Evolutionary conservation across 2,797 vertebrate genomes (phyloP), one percentile per base, ranked within the genome.

Genomic region (Sebastes kiyomatsui): DNA sequence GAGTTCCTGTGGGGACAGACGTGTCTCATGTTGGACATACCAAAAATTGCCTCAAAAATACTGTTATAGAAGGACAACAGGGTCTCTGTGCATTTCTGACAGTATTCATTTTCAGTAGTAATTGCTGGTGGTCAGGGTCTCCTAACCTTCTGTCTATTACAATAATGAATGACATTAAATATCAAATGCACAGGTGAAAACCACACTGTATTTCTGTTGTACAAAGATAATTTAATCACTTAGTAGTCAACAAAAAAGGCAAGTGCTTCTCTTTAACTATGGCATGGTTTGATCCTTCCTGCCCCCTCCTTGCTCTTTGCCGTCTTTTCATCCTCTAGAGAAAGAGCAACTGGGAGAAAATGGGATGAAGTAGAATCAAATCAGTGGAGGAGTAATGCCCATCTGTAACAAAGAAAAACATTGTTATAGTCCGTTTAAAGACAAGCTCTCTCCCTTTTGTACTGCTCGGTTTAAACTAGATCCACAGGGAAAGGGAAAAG

Each of bases 361-460:
- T 27, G 27, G 54, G 28, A 81, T 65, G 32, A 79, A 84, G 49
- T 52, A 35, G 32, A 75, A 81, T 49, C 42, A 76, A 80, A 67
- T 73, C 22, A 60, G 62, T 7, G 66, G 20, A 72, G 60, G 79
- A 72, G 25, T 68, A 67, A 74, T 66, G 65, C 54, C 66, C 52
- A 18, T 74, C 70, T 72, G 35, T 62, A 72, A 75, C 25, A 79
- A 76, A 80, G 60, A 56, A 32, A 79, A 75, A 81, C 12, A 68
- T 72, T 78, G 67, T 71, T 78, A 20, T 23, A 74, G 68, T 81
- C 66, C n/a, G 77, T 66, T 88, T 79, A 78, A 83, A 85, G 69
- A 79, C 74, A 52, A 59, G 12, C 55, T 56, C 11, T 32, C 27
- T 42, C 80, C 58, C 46, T 79, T 83, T 75, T 79, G 62, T 67